These are phyloP conservation scores for Cryptomyrus ogoouensis DNA, from an alignment of 2,113 vertebrate species.

Conservation along the genomic window DNA sequence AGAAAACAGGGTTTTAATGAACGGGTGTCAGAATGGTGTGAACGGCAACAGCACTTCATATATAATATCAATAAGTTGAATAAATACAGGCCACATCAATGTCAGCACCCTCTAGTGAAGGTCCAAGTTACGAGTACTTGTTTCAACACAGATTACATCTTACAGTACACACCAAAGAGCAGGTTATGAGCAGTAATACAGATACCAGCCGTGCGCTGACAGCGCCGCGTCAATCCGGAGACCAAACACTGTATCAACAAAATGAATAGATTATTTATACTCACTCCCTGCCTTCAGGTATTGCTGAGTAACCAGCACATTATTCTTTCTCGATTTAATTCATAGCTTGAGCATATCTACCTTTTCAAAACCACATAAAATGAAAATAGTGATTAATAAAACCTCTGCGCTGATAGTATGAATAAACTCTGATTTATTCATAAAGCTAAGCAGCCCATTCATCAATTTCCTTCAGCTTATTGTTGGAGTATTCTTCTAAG, in stretches of 20 bases:
- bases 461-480: slow-evolving; percentile 13
- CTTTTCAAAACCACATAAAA: background rate
- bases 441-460: background rate
- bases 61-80: background rate
- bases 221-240: background rate
- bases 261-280: background rate
- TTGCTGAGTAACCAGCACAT: background rate
- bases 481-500: slow-evolving; percentile 9
- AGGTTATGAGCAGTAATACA: background rate
- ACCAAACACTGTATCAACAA: background rate
- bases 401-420: background rate
- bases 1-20: background rate
- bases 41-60: background rate
- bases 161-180: background rate
- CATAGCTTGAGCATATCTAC: background rate
- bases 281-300: background rate
- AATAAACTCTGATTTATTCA: slow-evolving; percentile 17
- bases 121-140: background rate
- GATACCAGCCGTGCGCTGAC: background rate
- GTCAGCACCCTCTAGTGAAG: background rate
- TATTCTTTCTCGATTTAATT: background rate
- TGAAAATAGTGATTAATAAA: slow-evolving; percentile 8
- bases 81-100: background rate
- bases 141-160: background rate
- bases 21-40: background rate